Percentiles rank a stretch among this genome's conserved stretches.
phyloP scores from a whole-genome alignment of 2,888 invertebrate genomes.

The Empis livida region DNA sequence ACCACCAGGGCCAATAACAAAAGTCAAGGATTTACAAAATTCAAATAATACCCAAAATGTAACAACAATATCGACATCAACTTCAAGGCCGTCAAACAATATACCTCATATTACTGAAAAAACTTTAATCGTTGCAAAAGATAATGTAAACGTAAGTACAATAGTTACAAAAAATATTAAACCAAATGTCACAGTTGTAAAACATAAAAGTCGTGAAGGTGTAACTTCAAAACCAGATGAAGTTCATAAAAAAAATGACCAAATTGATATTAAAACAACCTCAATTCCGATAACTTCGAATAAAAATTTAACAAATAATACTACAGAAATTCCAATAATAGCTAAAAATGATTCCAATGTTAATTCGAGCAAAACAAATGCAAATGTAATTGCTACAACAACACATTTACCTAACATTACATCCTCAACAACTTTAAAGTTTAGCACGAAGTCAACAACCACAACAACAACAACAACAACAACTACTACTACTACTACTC shows the following conservation, averaged over 20 bases:
- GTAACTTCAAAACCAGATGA: not conserved
- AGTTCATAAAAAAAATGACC: not conserved
- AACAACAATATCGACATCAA: no score
- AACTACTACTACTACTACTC: conserved; percentile 25
- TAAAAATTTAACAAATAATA: not conserved
- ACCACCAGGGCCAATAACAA: no score
- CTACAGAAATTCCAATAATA: not conserved
- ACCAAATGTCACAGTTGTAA: no score
- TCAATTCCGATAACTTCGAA: not conserved
- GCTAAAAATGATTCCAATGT: not conserved
- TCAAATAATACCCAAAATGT: no score
- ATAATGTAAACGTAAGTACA: no score
- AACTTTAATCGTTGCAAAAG: no score
- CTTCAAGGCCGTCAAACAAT: no score
- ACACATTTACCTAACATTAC: not conserved
- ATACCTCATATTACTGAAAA: no score
- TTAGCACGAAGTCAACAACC: conserved; percentile 10
- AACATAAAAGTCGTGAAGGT: not conserved
- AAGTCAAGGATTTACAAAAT: no score
- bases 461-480: conserved; percentile 22
- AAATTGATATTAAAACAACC: not conserved
- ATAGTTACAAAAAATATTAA: no score
- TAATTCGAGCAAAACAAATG: not conserved
- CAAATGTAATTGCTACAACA: not conserved
- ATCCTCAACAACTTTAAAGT: not conserved